Conservation (phyloP, 2,797 vertebrate genomes). For the Anguilla pacifica region DNA sequence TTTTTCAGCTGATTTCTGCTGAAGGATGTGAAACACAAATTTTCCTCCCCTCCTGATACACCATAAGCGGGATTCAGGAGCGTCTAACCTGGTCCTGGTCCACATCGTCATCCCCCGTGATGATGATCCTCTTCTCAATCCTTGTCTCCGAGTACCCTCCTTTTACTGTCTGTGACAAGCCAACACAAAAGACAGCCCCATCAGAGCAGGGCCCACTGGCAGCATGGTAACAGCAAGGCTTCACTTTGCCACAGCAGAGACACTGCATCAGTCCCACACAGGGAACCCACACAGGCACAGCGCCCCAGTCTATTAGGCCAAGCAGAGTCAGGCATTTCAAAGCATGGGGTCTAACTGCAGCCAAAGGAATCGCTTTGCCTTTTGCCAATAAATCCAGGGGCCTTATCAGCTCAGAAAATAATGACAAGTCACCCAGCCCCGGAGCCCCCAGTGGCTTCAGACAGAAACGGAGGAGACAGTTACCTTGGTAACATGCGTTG, state of each 20-base stretch:
- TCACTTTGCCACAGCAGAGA: background rate
- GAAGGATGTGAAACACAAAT: background rate
- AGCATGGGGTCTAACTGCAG: background rate
- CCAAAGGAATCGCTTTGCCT: background rate
- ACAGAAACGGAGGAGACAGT: slow-evolving; percentile 44
- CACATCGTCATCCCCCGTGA: slow-evolving; percentile 96
- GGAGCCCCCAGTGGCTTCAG: background rate
- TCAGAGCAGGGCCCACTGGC: background rate
- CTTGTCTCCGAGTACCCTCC: slow-evolving; percentile 98
- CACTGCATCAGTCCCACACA: background rate
- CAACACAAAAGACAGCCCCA: background rate
- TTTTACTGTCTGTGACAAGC: slow-evolving; percentile 86
- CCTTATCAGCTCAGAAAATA: background rate
- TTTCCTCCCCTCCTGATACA: background rate
- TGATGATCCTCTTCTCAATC: slow-evolving; percentile 98
- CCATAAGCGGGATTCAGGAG: background rate
- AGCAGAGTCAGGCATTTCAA: background rate
- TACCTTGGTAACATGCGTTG: slow-evolving; percentile 98
- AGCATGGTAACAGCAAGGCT: background rate
- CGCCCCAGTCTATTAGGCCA: background rate
- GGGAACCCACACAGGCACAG: background rate
- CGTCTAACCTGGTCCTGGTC: slow-evolving; percentile 92
- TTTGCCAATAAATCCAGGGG: background rate
- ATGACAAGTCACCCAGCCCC: background rate
- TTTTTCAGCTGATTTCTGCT: background rate